These are phyloP conservation scores for Drosophila mimica DNA, from an alignment of 2,888 invertebrate genomes.

Conservation along the genomic window DNA sequence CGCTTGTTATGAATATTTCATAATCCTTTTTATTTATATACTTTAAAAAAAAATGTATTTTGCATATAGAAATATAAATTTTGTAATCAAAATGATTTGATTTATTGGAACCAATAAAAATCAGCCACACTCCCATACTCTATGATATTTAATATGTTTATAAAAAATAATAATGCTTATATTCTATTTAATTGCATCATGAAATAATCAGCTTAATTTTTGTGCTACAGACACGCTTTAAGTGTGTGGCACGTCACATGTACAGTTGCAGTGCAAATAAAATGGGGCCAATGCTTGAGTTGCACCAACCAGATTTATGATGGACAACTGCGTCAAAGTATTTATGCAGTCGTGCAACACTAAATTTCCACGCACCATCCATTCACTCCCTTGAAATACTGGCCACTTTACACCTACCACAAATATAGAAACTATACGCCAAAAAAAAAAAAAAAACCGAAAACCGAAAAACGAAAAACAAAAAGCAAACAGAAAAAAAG, in stretches of 20 bases:
- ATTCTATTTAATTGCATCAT: background rate
- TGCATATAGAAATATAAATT: background rate
- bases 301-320: slow-evolving; percentile 58
- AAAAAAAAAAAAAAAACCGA: slow-evolving; percentile 7
- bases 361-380: background rate
- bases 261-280: slow-evolving; percentile 41
- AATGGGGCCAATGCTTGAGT: slow-evolving; percentile 54
- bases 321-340: slow-evolving; percentile 59
- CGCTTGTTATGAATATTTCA: background rate
- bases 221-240: background rate
- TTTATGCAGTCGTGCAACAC: slow-evolving; percentile 46
- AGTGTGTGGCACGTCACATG: slow-evolving; percentile 35
- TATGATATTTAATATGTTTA: background rate
- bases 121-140: background rate
- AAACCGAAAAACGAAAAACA: background rate
- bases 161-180: background rate
- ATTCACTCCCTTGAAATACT: slow-evolving; percentile 4
- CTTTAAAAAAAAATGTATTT: background rate
- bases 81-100: background rate
- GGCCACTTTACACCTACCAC: slow-evolving; percentile 59
- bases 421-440: slow-evolving; percentile 47
- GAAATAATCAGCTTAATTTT: background rate
- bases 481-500: slow-evolving; percentile 14
- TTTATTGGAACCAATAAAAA: background rate
- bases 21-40: background rate